Base-by-base conservation (phyloP, 2,888 invertebrate species). In the Plutella xylostella region DNA sequence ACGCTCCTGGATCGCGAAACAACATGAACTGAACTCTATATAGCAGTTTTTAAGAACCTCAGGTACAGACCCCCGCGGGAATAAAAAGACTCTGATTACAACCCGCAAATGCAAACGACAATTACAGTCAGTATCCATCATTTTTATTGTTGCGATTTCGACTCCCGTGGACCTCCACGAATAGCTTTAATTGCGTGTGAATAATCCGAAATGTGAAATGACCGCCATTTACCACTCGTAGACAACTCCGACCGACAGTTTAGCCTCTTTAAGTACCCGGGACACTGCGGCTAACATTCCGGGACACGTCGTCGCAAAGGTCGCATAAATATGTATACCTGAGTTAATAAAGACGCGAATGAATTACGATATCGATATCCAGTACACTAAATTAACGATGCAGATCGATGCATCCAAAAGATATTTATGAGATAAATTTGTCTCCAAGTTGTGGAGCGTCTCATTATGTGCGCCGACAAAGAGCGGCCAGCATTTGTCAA, bases 371-470 rank as follows among this genome's bases (percentile, higher is more conserved):
- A 72, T 72, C 72, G 68, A 67, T 72, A 73, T 69, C 63, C 61
- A 68, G 57, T 62, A 60, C 61, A 63, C 65, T 74, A 70, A 73
- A 77, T 75, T 76, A 76, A 73, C 66, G 65, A 67, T 63, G 66
- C 69, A 68, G 69, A 76, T 78, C 74, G 72, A 70, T 68, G 71
- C 72, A 68, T 72, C 72, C 62, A 60, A 51, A 61, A 62, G 70
- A 75, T 72, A 80, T 79, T 80, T 80, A 77, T 76, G 77, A 65
- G 68, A 65, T 70, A 68, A 78, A 82, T 80, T 80, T 80, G 78
- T 80, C 76, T 68, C 66, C 58, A 60, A 61, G 60, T 64, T 61
- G 68, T 64, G 53, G 61, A 60, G 65, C 57, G 72, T 72, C 75
- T 77, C 75, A 79, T 80, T 80, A 77, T 63, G 47, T 61, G 51